phyloP scores from a whole-genome alignment of 2,888 invertebrate genomes.

The Alcis repandata region DNA sequence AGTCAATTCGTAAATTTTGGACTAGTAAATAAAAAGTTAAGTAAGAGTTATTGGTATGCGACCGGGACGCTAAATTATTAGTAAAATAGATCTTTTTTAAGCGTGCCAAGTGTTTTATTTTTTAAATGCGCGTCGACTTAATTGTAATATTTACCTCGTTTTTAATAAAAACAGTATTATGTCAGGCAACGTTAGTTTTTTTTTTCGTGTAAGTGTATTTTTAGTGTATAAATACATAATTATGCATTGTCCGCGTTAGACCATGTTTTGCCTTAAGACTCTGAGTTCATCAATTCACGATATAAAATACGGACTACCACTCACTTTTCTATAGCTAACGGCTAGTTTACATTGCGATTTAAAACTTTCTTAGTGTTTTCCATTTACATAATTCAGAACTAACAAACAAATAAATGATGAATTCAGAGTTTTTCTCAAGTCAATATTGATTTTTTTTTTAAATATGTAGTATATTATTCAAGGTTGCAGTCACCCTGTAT shows the following conservation, averaged over 20 bases:
- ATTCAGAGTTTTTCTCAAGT: slow-evolving; percentile 17
- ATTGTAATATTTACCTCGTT: not conserved
- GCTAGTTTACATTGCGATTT: slow-evolving; percentile 17
- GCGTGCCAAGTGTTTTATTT: not conserved
- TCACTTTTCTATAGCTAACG: slow-evolving; percentile 1
- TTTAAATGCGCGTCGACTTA: not conserved
- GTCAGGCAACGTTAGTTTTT: too few relatives aligned
- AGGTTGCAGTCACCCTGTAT: slow-evolving; percentile 43
- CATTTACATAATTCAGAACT: not conserved
- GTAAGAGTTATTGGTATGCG: slow-evolving; percentile 15
- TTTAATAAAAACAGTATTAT: too few relatives aligned
- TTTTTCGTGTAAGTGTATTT: too few relatives aligned
- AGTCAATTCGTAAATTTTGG: not conserved
- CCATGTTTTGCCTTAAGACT: slow-evolving; percentile 2
- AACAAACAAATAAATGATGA: slow-evolving; percentile 12
- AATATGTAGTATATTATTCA: not conserved
- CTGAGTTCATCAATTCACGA: slow-evolving; percentile 20
- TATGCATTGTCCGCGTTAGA: not conserved
- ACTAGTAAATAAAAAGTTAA: too few relatives aligned
- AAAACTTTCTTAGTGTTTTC: slow-evolving; percentile 13
- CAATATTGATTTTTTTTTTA: not conserved
- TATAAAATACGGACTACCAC: not conserved
- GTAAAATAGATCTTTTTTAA: not conserved
- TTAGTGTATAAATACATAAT: too few relatives aligned
- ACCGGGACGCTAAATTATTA: slow-evolving; percentile 8